Conservation (phyloP, 2,888 invertebrate species). For the Pollenia griseotomentosa region DNA sequence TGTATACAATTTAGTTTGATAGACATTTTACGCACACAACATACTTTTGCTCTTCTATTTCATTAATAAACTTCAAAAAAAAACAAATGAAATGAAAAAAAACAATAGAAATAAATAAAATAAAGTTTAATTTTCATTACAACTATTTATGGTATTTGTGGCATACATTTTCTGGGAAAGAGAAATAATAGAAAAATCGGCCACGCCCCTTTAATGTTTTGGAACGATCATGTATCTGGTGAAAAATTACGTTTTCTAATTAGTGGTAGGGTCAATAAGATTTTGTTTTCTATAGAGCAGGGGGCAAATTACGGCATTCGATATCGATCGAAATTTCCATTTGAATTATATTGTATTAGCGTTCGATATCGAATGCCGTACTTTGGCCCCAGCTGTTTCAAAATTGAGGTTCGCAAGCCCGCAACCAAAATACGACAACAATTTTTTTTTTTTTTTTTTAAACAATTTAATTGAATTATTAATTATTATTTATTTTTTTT, state of each 20-base stretch:
- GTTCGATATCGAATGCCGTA: no score
- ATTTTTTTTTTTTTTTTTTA: no score
- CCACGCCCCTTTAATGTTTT: constrained; percentile 1
- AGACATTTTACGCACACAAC: constrained; percentile 54
- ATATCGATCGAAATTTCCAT: no score
- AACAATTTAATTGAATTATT: no score
- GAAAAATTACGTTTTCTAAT: neutral
- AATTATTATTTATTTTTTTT: no score
- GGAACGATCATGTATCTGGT: constrained; percentile 1
- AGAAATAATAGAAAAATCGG: constrained; percentile 34
- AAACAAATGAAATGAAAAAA: constrained; percentile 25
- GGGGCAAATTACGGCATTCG: no score
- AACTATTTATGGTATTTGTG: constrained; percentile 66
- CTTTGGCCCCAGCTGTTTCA: no score
- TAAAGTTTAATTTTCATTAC: constrained; percentile 69
- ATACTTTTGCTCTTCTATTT: constrained; percentile 38
- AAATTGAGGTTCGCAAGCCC: no score
- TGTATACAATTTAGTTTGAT: constrained; percentile 21
- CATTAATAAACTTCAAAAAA: constrained; percentile 58
- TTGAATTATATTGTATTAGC: no score
- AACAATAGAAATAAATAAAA: constrained; percentile 44
- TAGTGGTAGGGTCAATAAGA: neutral
- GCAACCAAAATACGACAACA: no score
- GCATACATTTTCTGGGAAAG: constrained; percentile 56
- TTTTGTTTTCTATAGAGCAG: no score